Evolutionary conservation across 2,888 invertebrate species (phyloP), one percentile per base, ranked within the genome.

Genomic region (Hypomecis atomaria): DNA sequence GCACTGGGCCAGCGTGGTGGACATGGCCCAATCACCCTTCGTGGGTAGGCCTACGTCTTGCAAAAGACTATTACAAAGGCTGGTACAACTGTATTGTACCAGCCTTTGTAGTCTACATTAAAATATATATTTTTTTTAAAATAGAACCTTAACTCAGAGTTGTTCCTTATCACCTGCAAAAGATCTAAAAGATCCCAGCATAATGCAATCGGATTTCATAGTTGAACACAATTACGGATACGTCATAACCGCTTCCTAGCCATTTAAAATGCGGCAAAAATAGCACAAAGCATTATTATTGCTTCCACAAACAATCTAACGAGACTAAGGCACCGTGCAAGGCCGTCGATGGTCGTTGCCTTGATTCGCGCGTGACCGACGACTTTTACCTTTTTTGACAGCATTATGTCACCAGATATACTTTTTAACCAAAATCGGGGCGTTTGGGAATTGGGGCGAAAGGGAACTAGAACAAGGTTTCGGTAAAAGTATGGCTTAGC

Each of bases 301-400:
- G 55, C 43, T 55, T 57, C 55, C 47, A 44, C 61, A 62, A 57
- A 53, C 49, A 37, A 33, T 65, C 43, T 61, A 65, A 63, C 62
- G 48, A 58, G 65, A 49, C 66, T 67, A 65, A 64, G 71, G 56
- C 71, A 74, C 68, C 65, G 71, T 62, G 67, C 84, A 86, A 86
- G 86, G 86, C 76, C 83, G 79, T 62, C 69, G 42, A 62, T 85
- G 83, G 82, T 81, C 82, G 79, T 81, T 81, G 79, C 72, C 82
- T 78, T 71, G 62, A 62, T 53, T 50, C 53, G 47, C 40, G 69
- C 67, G 67, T 69, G 69, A 68, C 63, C 52, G 59, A 60, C 3
- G 56, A 40, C 60, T 66, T 68, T 64, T 70, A 66, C 58, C 64
- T 60, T 59, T 67, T 66, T 71, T 47, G 38, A 33, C 37, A 43